These are phyloP conservation scores for Paracentrotus lividus DNA, from an alignment of 53 echinoderm and acorn worm genomes.

Conservation along the genomic window DNA sequence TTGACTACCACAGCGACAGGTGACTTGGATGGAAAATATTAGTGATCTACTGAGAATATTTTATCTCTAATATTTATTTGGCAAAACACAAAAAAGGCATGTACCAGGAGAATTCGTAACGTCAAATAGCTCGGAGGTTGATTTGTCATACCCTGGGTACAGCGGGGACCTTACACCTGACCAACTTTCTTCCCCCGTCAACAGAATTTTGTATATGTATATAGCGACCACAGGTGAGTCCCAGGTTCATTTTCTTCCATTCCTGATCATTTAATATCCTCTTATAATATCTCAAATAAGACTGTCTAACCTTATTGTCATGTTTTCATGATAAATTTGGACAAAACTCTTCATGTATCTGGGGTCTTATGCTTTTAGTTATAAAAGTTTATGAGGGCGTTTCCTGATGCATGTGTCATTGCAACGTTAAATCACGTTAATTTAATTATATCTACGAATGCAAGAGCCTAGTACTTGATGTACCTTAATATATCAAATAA, in stretches of 20 bases:
- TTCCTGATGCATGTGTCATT: no score
- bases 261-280: neutral
- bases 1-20: slow-evolving; percentile 23
- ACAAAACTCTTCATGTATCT: neutral
- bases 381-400: neutral
- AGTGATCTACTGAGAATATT: slow-evolving; percentile 55
- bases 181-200: slow-evolving; percentile 53
- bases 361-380: neutral
- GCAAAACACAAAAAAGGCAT: slow-evolving; percentile 28
- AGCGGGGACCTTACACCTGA: neutral
- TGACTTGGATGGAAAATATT: slow-evolving; percentile 45
- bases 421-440: no score
- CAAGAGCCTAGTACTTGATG: no score
- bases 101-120: slow-evolving; percentile 55
- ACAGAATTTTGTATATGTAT: slow-evolving; percentile 47
- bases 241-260: neutral
- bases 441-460: no score
- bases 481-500: no score
- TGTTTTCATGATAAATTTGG: neutral
- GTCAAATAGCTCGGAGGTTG: slow-evolving; percentile 49
- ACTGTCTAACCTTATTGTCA: no score
- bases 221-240: slow-evolving; percentile 41
- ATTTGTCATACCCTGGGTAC: slow-evolving; percentile 43
- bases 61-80: slow-evolving; percentile 38
- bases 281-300: no score